Evolutionary conservation across 2,888 invertebrate species (phyloP), one percentile per base, ranked within the genome.

Genomic region (Pollenia labialis): DNA sequence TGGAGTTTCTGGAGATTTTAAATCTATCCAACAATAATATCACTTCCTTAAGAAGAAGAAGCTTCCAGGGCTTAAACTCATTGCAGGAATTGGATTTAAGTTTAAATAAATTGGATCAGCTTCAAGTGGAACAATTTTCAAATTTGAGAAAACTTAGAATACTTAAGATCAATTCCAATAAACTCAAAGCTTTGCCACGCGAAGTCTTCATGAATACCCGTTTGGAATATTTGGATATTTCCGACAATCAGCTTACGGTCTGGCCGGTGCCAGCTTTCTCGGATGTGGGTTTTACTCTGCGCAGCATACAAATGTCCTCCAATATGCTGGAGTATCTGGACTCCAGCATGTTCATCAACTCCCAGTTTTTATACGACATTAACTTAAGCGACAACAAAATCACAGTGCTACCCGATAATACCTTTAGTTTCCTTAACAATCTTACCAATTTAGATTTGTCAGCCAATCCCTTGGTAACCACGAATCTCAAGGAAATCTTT

Each of bases 251-350:
- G 89, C 95, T 98, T 89, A 95, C 96, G 4, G 95, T 96, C n/a
- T 96, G 97, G 91, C 97, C 97, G 0, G 96, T 96, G 46, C 95
- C 95, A 40, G 96, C 97, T 23, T 95, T 97, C 85, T 95, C 96
- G 0, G 97, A 97, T 92, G 95, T 97, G 32, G 97, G 97, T 6
- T 95, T 96, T 90, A 97, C 97, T 0, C 93, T 98, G 85, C 94
- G 97, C 72, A 95, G 96, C 91, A 95, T 98, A 83, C 96, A 97
- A 91, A 94, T 98, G 91, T 95, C 96, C 0, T 94, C 95, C 88
- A 98, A 98, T 92, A 95, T 95, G 88, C 95, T 98, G 88, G 97
- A 98, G 92, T 97, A 97, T 92, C 94, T 98, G 89, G 98, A 98
- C 92, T 96, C 97, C 89, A 97, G 97, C 86, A 97, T 97, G 94